phyloP scores from a whole-genome alignment of 2,888 invertebrate species.

The Drosophila atripex region DNA sequence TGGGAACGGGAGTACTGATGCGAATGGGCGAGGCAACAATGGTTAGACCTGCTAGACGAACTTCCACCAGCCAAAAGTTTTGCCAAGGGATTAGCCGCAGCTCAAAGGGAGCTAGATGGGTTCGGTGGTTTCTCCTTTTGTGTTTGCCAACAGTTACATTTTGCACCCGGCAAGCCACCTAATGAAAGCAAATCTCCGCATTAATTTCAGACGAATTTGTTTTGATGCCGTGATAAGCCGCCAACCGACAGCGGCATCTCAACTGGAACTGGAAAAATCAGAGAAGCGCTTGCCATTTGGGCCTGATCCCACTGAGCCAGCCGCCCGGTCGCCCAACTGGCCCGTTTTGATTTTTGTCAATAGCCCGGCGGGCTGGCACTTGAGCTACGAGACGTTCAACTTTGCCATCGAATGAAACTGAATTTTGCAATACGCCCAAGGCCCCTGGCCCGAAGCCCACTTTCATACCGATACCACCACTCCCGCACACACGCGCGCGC shows the following conservation, averaged over 20 bases:
- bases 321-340: constrained; percentile 28
- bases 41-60: constrained; percentile 46
- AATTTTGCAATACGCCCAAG: constrained; percentile 67
- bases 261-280: constrained; percentile 16
- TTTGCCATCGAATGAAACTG: constrained; percentile 64
- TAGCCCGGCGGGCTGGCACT: constrained; percentile 75
- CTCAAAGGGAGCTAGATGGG: constrained; percentile 55
- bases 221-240: constrained; percentile 82
- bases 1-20: constrained; percentile 1
- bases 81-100: constrained; percentile 71
- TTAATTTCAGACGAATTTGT: constrained; percentile 83
- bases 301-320: constrained; percentile 30
- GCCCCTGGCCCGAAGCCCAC: constrained; percentile 30
- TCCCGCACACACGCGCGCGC: constrained; percentile 41
- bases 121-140: constrained; percentile 49
- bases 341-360: constrained; percentile 77
- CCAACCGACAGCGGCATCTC: constrained; percentile 39
- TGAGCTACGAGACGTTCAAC: constrained; percentile 58
- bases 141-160: constrained; percentile 75
- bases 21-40: constrained; percentile 18
- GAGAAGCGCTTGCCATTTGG: constrained; percentile 71
- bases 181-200: constrained; percentile 82
- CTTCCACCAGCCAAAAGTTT: constrained; percentile 68
- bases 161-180: constrained; percentile 72
- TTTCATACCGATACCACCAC: constrained; percentile 11